A percentile compares a stretch with the other conserved stretches of the same genome.
Conservation (phyloP, 2,113 vertebrate species). For the Okapia johnstoni region DNA sequence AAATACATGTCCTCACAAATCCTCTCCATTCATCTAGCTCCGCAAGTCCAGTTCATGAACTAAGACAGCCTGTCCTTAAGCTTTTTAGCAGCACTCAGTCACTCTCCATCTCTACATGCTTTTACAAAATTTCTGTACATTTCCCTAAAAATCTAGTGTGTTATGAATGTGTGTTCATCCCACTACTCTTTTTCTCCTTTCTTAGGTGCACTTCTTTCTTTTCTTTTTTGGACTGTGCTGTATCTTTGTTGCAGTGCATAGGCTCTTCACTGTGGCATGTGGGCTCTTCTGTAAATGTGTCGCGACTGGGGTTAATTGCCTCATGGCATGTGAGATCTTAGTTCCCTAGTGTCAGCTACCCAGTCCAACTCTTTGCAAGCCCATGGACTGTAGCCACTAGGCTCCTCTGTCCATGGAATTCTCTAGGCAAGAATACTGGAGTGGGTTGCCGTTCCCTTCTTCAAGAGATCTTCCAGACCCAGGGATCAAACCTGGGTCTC, state of each 20-base stretch:
- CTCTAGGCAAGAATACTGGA: neutral
- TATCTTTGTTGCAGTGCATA: neutral
- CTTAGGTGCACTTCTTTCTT: neutral
- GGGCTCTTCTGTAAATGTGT: neutral
- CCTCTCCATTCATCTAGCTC: neutral
- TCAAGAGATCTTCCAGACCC: neutral
- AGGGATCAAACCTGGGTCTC: neutral
- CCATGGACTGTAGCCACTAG: neutral
- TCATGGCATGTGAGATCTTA: neutral
- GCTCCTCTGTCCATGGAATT: neutral
- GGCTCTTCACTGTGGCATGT: neutral
- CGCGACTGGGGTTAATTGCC: accelerated
- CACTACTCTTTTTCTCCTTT: neutral
- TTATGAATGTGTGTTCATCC: neutral
- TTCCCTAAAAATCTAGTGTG: neutral
- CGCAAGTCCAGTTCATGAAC: neutral
- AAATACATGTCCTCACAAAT: neutral
- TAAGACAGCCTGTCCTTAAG: neutral
- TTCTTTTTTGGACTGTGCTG: neutral
- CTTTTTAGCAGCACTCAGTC: accelerated
- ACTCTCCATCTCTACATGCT: neutral
- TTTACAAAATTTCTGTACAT: neutral
- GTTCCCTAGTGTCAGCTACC: neutral
- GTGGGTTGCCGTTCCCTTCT: neutral
- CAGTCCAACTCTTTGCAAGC: neutral